These are phyloP conservation scores for Barypeithes pellucidus DNA, from an alignment of 2,888 invertebrate genomes.

Conservation along the genomic window DNA sequence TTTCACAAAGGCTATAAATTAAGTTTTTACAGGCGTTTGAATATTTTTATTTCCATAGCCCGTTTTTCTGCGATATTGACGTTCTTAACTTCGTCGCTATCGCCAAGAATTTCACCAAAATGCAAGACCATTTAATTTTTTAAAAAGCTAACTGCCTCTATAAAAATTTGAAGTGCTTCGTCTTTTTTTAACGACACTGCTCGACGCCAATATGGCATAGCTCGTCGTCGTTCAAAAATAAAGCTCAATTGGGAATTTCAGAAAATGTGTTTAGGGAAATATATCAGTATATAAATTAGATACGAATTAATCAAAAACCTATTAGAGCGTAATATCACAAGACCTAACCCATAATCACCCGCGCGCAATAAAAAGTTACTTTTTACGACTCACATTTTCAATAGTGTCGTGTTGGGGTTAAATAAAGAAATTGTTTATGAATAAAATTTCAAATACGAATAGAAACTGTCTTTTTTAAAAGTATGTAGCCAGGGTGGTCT, in stretches of 20 bases:
- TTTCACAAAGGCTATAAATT: too few relatives aligned
- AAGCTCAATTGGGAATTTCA: background rate
- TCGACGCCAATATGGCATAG: slow-evolving; percentile 1
- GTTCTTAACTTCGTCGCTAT: too few relatives aligned
- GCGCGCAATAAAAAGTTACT: slow-evolving; percentile 36
- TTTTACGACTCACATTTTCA: slow-evolving; percentile 8
- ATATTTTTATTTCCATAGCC: too few relatives aligned
- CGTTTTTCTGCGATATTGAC: too few relatives aligned
- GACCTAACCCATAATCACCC: slow-evolving; percentile 47
- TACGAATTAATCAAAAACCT: slow-evolving; percentile 40
- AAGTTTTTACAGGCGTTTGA: too few relatives aligned
- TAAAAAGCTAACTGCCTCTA: too few relatives aligned
- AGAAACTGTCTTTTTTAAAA: slow-evolving; percentile 10
- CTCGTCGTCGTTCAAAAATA: background rate
- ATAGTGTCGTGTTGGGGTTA: background rate
- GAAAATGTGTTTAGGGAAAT: slow-evolving; percentile 18
- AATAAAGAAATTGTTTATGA: background rate
- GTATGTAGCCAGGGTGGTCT: slow-evolving; percentile 3
- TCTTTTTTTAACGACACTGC: background rate
- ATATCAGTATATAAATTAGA: slow-evolving; percentile 21
- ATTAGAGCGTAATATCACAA: slow-evolving; percentile 49
- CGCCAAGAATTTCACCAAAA: too few relatives aligned
- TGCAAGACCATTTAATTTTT: too few relatives aligned
- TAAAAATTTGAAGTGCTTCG: too few relatives aligned
- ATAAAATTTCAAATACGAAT: slow-evolving; percentile 1